Evolutionary conservation across 2,888 invertebrate species (phyloP).

Genomic region (Bellardia pandia): DNA sequence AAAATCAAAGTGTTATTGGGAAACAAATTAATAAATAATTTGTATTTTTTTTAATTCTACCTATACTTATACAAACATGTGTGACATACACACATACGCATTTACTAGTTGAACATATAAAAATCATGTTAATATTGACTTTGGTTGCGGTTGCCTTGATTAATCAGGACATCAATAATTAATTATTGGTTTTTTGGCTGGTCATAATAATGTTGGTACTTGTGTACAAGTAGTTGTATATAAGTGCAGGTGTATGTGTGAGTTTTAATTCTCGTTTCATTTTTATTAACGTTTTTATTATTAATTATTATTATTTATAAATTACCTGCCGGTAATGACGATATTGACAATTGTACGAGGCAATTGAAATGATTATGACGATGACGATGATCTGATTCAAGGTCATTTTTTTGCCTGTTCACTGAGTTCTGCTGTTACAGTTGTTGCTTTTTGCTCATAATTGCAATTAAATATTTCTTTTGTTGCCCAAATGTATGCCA

Average conservation of each 20-base stretch:
- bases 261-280: not conserved
- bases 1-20: constrained; percentile 38
- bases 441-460: constrained; percentile 28
- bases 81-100: not conserved
- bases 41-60: constrained; percentile 35
- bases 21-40: constrained; percentile 64
- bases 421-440: constrained; percentile 26
- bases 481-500: constrained; percentile 32
- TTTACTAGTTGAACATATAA: constrained; percentile 6
- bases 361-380: constrained; percentile 23
- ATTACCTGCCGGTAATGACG: constrained; percentile 38
- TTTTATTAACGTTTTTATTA: constrained; percentile 35
- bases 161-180: constrained; percentile 71
- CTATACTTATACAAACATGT: not conserved
- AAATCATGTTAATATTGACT: constrained; percentile 69
- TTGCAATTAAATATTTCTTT: constrained; percentile 52
- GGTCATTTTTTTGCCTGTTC: constrained; percentile 56
- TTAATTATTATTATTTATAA: constrained; percentile 59
- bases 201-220: not conserved
- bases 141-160: constrained; percentile 66
- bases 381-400: constrained; percentile 53
- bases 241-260: not conserved
- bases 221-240: not conserved
- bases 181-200: constrained; percentile 45
- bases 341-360: constrained; percentile 19